Evolutionary conservation across 2,113 vertebrate genomes (phyloP).

Genomic region (human (Homo sapiens)): DNA sequence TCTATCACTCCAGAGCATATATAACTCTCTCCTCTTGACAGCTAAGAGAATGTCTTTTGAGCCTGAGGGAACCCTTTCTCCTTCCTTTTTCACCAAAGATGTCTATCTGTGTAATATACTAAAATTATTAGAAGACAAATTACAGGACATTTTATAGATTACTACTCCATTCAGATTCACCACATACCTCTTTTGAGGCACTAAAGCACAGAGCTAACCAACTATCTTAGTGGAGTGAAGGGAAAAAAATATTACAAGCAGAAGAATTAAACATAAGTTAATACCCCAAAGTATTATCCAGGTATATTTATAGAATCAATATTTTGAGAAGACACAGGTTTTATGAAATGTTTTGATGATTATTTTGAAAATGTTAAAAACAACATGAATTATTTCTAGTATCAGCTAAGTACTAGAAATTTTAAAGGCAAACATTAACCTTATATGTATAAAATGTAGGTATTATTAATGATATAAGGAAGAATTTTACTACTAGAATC

Average conservation of each 20-base stretch:
- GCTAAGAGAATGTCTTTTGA: neutral
- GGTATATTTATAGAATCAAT: slow-evolving; percentile 3
- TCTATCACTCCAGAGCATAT: neutral
- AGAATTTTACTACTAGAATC: slow-evolving; percentile 3
- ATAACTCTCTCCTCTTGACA: neutral
- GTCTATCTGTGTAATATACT: neutral
- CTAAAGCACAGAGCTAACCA: neutral
- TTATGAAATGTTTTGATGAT: neutral
- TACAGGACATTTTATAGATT: neutral
- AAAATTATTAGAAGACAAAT: neutral
- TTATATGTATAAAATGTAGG: neutral
- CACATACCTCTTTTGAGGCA: neutral
- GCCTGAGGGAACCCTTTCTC: neutral
- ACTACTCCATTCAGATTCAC: neutral
- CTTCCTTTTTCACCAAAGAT: neutral
- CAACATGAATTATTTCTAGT: neutral
- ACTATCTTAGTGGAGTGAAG: neutral
- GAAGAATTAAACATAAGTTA: neutral
- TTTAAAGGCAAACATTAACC: neutral
- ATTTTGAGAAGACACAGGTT: neutral
- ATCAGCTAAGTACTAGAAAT: slow-evolving; percentile 4
- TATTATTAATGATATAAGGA: slow-evolving; percentile 4
- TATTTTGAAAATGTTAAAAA: slow-evolving; percentile 60
- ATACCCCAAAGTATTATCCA: neutral
- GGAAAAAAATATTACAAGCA: neutral